A percentile compares a stretch with the other conserved stretches of the same genome.
phyloP scores from a whole-genome alignment of 2,888 invertebrate species.

The Drosophila histrio region DNA sequence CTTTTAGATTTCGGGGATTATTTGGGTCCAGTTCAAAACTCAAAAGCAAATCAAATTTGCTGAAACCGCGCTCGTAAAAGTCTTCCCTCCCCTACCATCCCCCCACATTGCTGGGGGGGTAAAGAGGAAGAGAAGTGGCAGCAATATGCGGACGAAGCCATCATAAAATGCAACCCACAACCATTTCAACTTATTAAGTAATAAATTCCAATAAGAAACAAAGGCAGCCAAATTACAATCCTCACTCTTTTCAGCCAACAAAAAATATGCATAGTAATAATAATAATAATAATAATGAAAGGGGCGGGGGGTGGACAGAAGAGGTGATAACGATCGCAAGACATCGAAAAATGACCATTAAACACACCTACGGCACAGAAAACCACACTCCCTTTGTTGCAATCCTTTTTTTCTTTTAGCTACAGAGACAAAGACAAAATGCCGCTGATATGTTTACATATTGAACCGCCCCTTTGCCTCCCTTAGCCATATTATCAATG shows the following conservation, averaged over 20 bases:
- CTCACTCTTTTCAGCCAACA: not conserved
- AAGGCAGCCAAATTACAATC: constrained; percentile 32
- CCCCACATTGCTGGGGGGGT: not conserved
- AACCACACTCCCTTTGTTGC: constrained; percentile 28
- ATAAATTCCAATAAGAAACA: constrained; percentile 76
- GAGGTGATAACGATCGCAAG: constrained; percentile 75
- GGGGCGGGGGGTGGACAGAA: not conserved
- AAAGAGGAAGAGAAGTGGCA: not conserved
- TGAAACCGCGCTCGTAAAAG: constrained; percentile 74
- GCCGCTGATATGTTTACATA: constrained; percentile 47
- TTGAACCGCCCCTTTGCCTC: constrained; percentile 6
- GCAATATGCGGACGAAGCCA: not conserved
- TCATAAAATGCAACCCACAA: constrained; percentile 33
- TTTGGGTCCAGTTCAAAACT: constrained; percentile 34
- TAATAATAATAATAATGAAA: constrained; percentile 60
- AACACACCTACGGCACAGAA: constrained; percentile 68
- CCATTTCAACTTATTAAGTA: constrained; percentile 76
- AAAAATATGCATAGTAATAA: constrained; percentile 47
- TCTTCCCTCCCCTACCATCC: not conserved
- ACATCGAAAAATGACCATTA: constrained; percentile 78
- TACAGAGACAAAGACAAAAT: constrained; percentile 49
- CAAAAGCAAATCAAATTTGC: constrained; percentile 45
- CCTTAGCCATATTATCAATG: constrained; percentile 55
- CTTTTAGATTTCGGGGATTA: constrained; percentile 35
- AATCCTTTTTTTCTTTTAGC: constrained; percentile 39